Evolutionary conservation across 2,113 vertebrate genomes (phyloP).

Genomic region (Sorex fumeus): DNA sequence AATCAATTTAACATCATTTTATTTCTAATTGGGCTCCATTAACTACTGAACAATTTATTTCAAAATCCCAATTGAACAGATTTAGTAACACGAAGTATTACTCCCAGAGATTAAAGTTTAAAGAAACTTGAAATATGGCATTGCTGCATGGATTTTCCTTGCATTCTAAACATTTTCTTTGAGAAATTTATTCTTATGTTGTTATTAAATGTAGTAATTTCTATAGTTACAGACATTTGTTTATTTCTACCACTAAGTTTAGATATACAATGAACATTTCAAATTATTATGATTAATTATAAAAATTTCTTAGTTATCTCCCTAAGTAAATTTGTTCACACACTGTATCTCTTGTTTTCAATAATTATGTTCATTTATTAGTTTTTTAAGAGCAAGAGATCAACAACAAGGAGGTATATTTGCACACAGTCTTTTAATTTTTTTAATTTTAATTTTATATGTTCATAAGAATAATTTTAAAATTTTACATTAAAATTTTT

Average conservation of each 20-base stretch:
- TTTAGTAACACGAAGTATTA: background rate
- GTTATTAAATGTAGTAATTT: background rate
- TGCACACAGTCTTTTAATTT: background rate
- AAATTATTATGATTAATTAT: background rate
- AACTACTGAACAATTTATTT: background rate
- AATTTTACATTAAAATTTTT: background rate
- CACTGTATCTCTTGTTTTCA: background rate
- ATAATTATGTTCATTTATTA: background rate
- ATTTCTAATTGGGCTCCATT: background rate
- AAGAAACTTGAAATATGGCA: background rate
- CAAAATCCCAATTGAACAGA: background rate
- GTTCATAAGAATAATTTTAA: background rate
- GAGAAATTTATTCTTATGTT: background rate
- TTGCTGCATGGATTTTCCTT: background rate
- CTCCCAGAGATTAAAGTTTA: slow-evolving; percentile 15
- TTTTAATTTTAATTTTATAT: background rate
- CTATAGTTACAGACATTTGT: background rate
- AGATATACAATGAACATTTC: background rate
- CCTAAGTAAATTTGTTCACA: background rate
- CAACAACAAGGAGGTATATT: background rate
- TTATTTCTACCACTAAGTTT: background rate
- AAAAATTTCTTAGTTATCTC: background rate
- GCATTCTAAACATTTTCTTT: background rate
- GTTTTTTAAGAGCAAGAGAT: background rate
- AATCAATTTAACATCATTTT: background rate